Evolutionary conservation across 2,797 vertebrate genomes (phyloP).

Genomic region (Perodicticus potto): DNA sequence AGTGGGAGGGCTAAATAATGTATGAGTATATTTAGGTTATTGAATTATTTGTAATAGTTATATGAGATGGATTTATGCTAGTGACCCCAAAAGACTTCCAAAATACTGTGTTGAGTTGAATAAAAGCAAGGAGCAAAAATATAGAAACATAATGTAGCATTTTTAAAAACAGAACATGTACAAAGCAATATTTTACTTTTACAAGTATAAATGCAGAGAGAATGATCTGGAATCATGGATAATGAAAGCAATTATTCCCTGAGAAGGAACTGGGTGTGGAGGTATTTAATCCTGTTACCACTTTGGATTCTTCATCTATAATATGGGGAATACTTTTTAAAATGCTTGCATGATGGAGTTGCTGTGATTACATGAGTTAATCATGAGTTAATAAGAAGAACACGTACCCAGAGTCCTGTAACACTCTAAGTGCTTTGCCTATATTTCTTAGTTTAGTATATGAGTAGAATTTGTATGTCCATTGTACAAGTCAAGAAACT

Average conservation of each 20-base stretch:
- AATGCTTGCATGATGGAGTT: not conserved
- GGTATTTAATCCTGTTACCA: not conserved
- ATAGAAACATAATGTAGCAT: not conserved
- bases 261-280: not conserved
- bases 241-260: not conserved
- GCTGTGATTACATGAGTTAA: not conserved
- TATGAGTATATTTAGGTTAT: not conserved
- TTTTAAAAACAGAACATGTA: not conserved
- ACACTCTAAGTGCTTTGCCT: not conserved
- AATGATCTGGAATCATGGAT: not conserved
- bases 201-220: not conserved
- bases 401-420: not conserved
- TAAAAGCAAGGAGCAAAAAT: not conserved
- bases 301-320: not conserved
- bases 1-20: not conserved
- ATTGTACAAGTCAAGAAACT: not conserved
- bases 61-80: not conserved
- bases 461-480: not conserved
- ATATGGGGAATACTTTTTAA: not conserved
- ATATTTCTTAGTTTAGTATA: not conserved
- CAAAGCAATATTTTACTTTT: not conserved
- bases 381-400: not conserved
- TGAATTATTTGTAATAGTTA: constrained; percentile 5
- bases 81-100: not conserved
- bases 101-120: not conserved